Evolutionary conservation across 2,888 invertebrate species (phyloP), one percentile per base, ranked within the genome.

Genomic region (Ophion costatus): DNA sequence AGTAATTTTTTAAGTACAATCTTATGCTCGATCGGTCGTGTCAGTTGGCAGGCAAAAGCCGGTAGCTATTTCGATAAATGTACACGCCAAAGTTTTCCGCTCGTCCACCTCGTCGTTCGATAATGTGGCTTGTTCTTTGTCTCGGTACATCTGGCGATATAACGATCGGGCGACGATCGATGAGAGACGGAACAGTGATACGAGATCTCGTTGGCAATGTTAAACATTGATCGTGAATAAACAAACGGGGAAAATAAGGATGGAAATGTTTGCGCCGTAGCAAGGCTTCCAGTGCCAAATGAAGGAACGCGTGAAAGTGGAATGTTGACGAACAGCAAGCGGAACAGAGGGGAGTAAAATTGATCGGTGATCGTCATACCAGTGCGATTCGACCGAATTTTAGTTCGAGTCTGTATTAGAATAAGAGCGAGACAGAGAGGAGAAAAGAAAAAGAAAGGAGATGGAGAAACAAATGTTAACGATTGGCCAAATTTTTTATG

Each of bases 401-500:
- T 42, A 38, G 42, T 76, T 22, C n/a, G 17, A 17, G 57, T 56
- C 61, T 57, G 22, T 17, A 45, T 63, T 9, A 70, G 7, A 63
- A 56, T 42, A 24, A 51, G 67, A 73, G 73, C 17, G 51, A 70
- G 51, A 69, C 57, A 70, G 29, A 61, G 20, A 59, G 14, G 9
- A 24, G 24, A n/a, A 77, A n/a, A 1, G 51, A 24, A 33, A 42
- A 45, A 20, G 45, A 11, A 29, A 45, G 70, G 61, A 61, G 29
- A 33, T 38, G 42, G 45, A 80, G 45, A 63, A 71, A 70, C 66
- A 2, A 73, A 57, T 73, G 33, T 80, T 64, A 70, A 75, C 80
- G 84, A 86, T 81, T 86, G 85, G 83, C 67, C 83, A 74, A 85
- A 83, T 81, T 83, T 51, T 71, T 45, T 5, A 45, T 33, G 70